These are phyloP conservation scores for Pipa parva DNA, from an alignment of 2,113 vertebrate species.

Conservation along the genomic window DNA sequence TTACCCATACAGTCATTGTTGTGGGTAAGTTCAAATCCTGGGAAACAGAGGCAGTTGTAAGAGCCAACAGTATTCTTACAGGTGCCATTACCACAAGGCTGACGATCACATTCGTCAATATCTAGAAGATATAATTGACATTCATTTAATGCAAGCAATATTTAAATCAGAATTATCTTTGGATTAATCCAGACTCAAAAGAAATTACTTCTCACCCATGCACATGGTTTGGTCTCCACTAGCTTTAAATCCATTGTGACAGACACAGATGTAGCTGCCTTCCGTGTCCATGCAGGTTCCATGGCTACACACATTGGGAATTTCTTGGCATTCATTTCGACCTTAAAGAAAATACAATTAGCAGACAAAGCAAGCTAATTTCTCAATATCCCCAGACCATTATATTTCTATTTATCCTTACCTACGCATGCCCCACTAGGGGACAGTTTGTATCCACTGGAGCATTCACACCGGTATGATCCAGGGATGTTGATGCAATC, in stretches of 20 bases:
- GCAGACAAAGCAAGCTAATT: neutral
- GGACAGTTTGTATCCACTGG: conserved; percentile 79
- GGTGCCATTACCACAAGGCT: conserved; percentile 85
- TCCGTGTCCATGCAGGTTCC: conserved; percentile 85
- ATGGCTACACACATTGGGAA: conserved; percentile 83
- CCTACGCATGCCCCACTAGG: conserved; percentile 83
- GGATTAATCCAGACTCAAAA: neutral
- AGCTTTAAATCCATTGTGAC: conserved; percentile 86
- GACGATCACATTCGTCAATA: conserved; percentile 83
- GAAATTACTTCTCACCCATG: conserved; percentile 70
- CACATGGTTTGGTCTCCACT: conserved; percentile 85
- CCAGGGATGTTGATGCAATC: conserved; percentile 88
- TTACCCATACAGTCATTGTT: conserved; percentile 88
- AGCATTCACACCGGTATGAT: conserved; percentile 85
- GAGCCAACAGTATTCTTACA: conserved; percentile 90
- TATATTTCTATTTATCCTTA: conserved; percentile 54
- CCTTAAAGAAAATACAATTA: conserved; percentile 55
- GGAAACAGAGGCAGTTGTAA: conserved; percentile 92
- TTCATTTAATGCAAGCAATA: neutral
- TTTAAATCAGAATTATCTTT: neutral
- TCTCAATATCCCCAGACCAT: too few relatives aligned
- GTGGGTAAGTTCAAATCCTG: conserved; percentile 81
- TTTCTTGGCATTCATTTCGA: conserved; percentile 86
- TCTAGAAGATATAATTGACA: conserved; percentile 57
- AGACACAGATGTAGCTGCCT: conserved; percentile 83